Conservation (phyloP, 2,888 invertebrate genomes). For the Stenurella melanura region DNA sequence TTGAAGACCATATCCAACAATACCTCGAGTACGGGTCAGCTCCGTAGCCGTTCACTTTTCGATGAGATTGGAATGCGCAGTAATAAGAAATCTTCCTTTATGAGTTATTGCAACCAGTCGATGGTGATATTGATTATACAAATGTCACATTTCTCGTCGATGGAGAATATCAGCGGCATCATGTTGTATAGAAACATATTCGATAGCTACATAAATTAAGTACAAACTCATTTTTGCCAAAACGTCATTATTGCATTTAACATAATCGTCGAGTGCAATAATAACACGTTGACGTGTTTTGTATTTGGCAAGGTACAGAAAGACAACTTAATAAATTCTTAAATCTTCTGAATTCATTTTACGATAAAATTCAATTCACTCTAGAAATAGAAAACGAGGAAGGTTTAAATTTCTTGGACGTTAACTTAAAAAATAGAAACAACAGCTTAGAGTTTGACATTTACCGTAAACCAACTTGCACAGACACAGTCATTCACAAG, state of each 20-base stretch:
- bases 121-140: neutral
- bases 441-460: no score
- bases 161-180: neutral
- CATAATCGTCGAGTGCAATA: no score
- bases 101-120: neutral
- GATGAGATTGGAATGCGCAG: neutral
- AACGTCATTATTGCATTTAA: neutral
- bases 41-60: neutral
- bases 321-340: no score
- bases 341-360: no score
- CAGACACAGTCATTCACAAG: no score
- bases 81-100: neutral
- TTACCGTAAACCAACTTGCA: no score
- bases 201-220: neutral
- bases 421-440: no score
- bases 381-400: no score
- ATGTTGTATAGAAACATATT: neutral
- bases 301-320: no score
- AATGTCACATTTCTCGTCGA: neutral
- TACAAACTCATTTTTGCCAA: neutral
- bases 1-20: neutral
- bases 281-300: no score
- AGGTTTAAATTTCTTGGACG: no score
- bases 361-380: no score
- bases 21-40: neutral